Percentiles rank a stretch among this genome's conserved stretches.
These are phyloP conservation scores for Anisognathus igniventris DNA, from an alignment of 2,797 vertebrate species.

Conservation along the genomic window DNA sequence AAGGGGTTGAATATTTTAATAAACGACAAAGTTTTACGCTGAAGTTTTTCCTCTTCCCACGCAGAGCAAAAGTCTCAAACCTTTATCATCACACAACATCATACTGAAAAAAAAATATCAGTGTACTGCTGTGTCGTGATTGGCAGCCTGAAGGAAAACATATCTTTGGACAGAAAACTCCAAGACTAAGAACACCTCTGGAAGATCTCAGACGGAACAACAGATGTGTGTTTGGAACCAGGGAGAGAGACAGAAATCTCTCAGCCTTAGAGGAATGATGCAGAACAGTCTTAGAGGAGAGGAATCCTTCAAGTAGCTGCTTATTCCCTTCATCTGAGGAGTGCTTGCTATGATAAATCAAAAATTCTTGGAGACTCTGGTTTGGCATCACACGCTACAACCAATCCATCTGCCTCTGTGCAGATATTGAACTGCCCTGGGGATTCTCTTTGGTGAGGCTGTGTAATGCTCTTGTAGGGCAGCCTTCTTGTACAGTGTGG, in stretches of 20 bases:
- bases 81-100: neutral
- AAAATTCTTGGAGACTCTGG: neutral
- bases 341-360: neutral
- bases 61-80: neutral
- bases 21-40: neutral
- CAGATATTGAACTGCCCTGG: neutral
- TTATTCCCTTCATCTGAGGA: neutral
- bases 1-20: conserved; percentile 17
- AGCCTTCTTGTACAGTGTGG: neutral
- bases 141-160: neutral
- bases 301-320: neutral
- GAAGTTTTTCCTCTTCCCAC: conserved; percentile 4
- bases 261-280: neutral
- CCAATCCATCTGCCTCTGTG: conserved; percentile 2
- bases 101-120: neutral
- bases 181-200: neutral
- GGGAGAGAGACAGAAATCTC: neutral
- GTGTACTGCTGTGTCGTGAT: neutral
- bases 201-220: neutral
- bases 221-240: neutral
- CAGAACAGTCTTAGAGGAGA: neutral
- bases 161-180: neutral
- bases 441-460: neutral
- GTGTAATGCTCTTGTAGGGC: neutral
- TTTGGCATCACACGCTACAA: conserved; percentile 3